Evolutionary conservation across 2,888 invertebrate genomes (phyloP), one percentile per base, ranked within the genome.

Genomic region (Drosophila paramelanica): DNA sequence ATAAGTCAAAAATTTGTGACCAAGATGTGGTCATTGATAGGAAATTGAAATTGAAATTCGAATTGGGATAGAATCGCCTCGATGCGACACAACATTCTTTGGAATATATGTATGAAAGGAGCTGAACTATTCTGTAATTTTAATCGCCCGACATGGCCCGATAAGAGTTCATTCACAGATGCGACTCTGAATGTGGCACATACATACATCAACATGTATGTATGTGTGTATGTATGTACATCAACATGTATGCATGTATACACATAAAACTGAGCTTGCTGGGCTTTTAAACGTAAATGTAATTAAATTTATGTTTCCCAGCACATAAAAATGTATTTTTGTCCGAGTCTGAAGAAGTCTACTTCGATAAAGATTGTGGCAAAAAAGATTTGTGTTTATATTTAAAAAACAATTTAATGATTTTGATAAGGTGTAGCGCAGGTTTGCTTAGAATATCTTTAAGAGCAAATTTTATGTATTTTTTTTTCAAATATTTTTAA

Each of bases 151-250:
- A 39, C 62, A 45, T 65, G 38, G 33, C 20, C 55, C 79, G 85
- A 83, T 85, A 85, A 83, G 82, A 85, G 85, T 85, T 85, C 83
- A 82, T 82, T 85, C 85, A 83, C 83, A 85, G 83, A 85, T 68
- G 56, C 50, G 50, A 62, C 38, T 49, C 13, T 43, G 27, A 45
- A 39, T 53, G 49, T 46, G 58, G 41, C 43, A 58, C 51, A 67
- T 47, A 52, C 17, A 38, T 49, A 10, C 39, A 11, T 42, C 17
- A 17, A 17, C 0, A 42, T 25, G 6, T 41, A 1, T 39, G n/a
- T 42, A 17, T 17, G 17, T 17, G 1, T 17, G 17, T 17, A 1
- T 17, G 17, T 17, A 17, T 17, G 17, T 17, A 17, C 17, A 17
- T 17, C 17, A 17, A 8, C 41, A 14, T 65, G 6, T 55, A 17